Evolutionary conservation across 1,140 invertebrate species (phyloP).

Genomic region (Brachionus rotundiformis): DNA sequence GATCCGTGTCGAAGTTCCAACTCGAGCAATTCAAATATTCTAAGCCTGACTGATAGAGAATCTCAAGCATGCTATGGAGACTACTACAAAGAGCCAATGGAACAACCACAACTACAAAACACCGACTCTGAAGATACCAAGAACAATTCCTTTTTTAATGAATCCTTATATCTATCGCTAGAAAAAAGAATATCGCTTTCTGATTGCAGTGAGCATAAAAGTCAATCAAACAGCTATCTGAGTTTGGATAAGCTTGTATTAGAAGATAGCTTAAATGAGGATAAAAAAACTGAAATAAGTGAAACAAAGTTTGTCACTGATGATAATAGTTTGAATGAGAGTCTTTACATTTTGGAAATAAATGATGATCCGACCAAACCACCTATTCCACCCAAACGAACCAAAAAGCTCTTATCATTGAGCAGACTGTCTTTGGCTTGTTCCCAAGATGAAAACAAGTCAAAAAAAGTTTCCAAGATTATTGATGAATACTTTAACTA

Average conservation of each 20-base stretch:
- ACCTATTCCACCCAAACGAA: constrained; percentile 31
- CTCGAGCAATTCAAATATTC: background rate
- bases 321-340: background rate
- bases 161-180: background rate
- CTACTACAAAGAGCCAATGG: constrained; percentile 4
- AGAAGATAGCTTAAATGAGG: background rate
- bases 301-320: background rate
- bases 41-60: background rate
- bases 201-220: background rate
- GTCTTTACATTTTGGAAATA: background rate
- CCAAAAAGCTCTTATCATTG: background rate
- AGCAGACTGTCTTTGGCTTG: background rate
- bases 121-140: background rate
- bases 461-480: background rate
- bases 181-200: background rate
- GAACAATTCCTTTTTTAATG: background rate
- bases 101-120: background rate
- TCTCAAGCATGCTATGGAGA: background rate
- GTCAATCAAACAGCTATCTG: background rate
- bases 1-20: background rate
- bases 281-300: background rate
- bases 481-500: constrained; percentile 18
- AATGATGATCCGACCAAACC: background rate
- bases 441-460: background rate
- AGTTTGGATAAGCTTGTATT: constrained; percentile 4